Percentiles rank a stretch among this genome's conserved stretches.
Conservation (phyloP, 2,113 vertebrate genomes). For the cattle (Bos taurus) region DNA sequence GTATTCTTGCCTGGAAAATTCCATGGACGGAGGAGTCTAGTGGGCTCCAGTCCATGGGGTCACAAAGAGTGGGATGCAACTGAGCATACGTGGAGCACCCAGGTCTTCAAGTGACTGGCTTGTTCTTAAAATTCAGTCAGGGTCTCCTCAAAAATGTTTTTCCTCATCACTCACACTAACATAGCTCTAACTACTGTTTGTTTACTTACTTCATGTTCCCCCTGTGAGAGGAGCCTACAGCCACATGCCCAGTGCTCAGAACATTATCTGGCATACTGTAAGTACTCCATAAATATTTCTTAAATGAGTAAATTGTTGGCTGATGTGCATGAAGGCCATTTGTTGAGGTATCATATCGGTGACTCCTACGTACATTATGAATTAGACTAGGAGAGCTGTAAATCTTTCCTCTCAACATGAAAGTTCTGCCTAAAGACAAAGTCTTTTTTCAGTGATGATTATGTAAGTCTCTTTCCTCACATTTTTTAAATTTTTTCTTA, state of each 20-base stretch:
- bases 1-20: neutral
- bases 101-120: neutral
- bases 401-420: neutral
- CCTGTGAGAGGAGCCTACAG: neutral
- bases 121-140: neutral
- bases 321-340: neutral
- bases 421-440: neutral
- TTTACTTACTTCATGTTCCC: neutral
- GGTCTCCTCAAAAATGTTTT: neutral
- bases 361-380: neutral
- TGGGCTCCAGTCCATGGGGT: neutral
- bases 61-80: fast-evolving
- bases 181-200: neutral
- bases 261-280: neutral
- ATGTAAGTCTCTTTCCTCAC: neutral
- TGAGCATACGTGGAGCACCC: neutral
- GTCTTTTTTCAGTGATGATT: neutral
- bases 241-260: neutral
- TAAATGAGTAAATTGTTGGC: neutral
- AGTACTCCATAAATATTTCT: neutral
- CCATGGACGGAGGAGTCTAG: neutral
- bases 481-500: neutral
- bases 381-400: neutral
- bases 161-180: neutral
- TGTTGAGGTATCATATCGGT: neutral